phyloP scores from a whole-genome alignment of 1,140 invertebrate genomes.

The Drosophila burlai region DNA sequence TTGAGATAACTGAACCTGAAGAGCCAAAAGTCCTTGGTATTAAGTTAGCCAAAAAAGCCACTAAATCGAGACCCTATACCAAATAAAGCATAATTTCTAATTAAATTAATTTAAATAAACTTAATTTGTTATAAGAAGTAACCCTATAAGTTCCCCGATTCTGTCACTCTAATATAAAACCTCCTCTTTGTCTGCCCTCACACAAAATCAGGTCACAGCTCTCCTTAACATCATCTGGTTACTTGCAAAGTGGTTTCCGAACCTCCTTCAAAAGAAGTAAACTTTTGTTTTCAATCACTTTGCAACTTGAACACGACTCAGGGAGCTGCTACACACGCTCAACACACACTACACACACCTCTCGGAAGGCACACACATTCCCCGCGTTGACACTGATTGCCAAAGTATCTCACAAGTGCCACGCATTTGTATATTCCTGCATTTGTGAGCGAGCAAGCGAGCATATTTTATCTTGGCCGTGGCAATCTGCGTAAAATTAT shows the following conservation, averaged over 20 bases:
- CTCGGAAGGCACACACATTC: conserved; percentile 4
- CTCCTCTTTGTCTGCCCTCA: not conserved
- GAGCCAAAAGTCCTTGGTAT: no score
- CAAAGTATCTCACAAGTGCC: conserved; percentile 34
- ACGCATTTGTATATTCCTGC: conserved; percentile 24
- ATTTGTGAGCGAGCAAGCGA: conserved; percentile 40
- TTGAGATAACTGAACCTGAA: conserved; percentile 10
- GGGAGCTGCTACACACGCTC: not conserved
- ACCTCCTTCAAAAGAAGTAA: conserved; percentile 12
- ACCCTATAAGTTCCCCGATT: not conserved
- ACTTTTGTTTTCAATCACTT: conserved; percentile 50
- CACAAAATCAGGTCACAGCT: conserved; percentile 11
- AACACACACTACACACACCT: not conserved
- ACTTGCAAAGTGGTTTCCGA: conserved; percentile 15
- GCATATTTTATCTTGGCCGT: conserved; percentile 75
- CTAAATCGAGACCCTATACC: no score
- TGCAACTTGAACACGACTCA: conserved; percentile 17
- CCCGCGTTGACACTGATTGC: conserved; percentile 54
- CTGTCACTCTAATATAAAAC: not conserved
- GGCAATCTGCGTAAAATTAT: conserved; percentile 81
- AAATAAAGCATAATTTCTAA: not conserved
- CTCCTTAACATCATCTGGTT: conserved; percentile 18
- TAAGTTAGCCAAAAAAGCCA: no score
- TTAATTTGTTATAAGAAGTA: not conserved
- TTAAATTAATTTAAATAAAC: not conserved